Percentiles rank a stretch among this genome's conserved stretches.
Evolutionary conservation across 2,888 invertebrate species (phyloP).

Genomic region (Diogma glabrata): DNA sequence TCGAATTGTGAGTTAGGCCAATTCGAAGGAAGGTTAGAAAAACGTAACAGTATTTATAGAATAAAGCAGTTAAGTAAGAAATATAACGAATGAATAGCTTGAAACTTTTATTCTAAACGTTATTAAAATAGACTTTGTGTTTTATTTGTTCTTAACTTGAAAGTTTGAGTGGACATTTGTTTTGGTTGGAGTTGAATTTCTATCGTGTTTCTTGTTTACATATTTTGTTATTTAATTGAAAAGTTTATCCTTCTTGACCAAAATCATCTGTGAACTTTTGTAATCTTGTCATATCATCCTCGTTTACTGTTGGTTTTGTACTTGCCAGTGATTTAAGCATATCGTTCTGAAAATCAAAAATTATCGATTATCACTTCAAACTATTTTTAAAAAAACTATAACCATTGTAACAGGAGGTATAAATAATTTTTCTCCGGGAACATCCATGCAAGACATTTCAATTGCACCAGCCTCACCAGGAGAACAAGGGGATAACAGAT

Average conservation of each 20-base stretch:
- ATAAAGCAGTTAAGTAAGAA: too few relatives aligned
- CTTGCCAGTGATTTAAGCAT: conserved; percentile 85
- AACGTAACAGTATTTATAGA: too few relatives aligned
- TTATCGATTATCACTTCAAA: not conserved
- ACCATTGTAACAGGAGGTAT: conserved; percentile 96
- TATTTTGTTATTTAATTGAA: not conserved
- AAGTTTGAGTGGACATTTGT: too few relatives aligned
- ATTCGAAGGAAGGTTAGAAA: too few relatives aligned
- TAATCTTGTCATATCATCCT: conserved; percentile 84
- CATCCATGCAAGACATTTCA: conserved; percentile 97
- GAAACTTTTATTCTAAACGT: too few relatives aligned
- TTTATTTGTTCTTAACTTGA: too few relatives aligned
- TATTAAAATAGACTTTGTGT: too few relatives aligned
- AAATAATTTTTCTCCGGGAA: conserved; percentile 86
- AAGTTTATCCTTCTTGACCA: conserved; percentile 85
- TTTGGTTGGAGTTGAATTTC: too few relatives aligned
- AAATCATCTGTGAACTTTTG: conserved; percentile 96
- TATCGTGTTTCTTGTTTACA: conserved; percentile 51
- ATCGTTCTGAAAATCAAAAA: conserved; percentile 52
- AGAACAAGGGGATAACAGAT: conserved; percentile 90
- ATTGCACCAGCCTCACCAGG: conserved; percentile 89
- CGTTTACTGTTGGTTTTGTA: conserved; percentile 96
- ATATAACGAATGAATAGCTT: too few relatives aligned
- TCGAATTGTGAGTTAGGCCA: too few relatives aligned
- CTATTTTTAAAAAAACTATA: conserved; percentile 17